Evolutionary conservation across 2,113 vertebrate genomes (phyloP), one percentile per base, ranked within the genome.

Genomic region (Cebidichthys violaceus): DNA sequence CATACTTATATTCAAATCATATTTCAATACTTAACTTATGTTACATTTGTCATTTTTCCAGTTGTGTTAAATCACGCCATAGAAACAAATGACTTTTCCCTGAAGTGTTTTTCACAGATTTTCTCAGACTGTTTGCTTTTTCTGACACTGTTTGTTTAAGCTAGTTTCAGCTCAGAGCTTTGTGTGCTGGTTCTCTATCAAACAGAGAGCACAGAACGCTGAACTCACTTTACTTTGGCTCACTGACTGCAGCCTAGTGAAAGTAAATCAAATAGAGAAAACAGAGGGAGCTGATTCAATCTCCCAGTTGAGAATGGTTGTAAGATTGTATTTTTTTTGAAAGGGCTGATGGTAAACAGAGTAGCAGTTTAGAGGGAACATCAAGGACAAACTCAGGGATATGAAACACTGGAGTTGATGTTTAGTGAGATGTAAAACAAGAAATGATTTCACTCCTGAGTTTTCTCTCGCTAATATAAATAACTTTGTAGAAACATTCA

Each of bases 121-220:
- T 86, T 75, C 50, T 75, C 27, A 9, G 41, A 4, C 33, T 87
- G 89, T 91, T 93, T 92, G 80, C 57, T 79, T 87, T 90, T 77
- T 65, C 37, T 54, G 17, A 0, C 74, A 27, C 77, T 92, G 86
- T 92, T 93, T 91, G 73, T 74, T 89, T 82, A 89, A 83, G 86
- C 77, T 43, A 71, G 86, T 93, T 92, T 92, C 83, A 79, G 66
- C 55, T 57, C 68, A 86, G 72, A 79, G 70, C 61, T 41, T 67
- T 88, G 68, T 84, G 72, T 76, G 79, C 33, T 33, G 22, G n/a
- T 66, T 84, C 72, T 70, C 71, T 57, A 54, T 84, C 83, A 87
- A 67, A 81, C 72, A 70, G 74, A 66, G 71, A 84, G 71, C 33
- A 35, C 10, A 45, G 62, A 20, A 2, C 4, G 24, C 62, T 72